phyloP scores from a whole-genome alignment of 2,797 vertebrate species.

The Pangasius djambal region DNA sequence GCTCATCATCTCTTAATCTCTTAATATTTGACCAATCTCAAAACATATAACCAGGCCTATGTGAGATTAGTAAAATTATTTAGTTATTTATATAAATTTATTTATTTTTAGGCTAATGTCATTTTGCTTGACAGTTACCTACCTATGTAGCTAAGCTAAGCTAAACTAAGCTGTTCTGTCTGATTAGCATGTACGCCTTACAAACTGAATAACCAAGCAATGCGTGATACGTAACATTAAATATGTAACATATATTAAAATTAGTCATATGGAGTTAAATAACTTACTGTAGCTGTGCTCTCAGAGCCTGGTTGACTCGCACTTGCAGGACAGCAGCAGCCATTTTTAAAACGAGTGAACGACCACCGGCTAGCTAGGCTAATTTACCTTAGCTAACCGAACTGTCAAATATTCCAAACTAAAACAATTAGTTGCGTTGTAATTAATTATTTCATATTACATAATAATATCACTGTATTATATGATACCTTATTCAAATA shows the following conservation, averaged over 20 bases:
- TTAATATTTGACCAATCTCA: background rate
- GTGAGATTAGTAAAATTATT: background rate
- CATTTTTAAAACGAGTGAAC: slow-evolving; percentile 57
- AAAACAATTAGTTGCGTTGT: background rate
- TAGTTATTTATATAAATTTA: no score
- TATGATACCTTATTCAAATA: background rate
- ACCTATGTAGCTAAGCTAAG: background rate
- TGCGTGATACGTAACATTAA: background rate
- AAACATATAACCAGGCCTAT: background rate
- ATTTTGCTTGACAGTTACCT: background rate
- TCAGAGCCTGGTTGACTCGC: slow-evolving; percentile 65
- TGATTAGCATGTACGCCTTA: background rate
- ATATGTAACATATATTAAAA: background rate
- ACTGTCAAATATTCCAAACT: background rate
- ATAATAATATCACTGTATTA: background rate
- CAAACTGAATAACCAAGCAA: background rate
- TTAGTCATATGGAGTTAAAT: background rate
- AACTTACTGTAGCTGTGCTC: slow-evolving; percentile 73
- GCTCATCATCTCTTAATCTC: background rate
- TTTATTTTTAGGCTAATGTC: background rate
- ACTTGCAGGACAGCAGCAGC: slow-evolving; percentile 74
- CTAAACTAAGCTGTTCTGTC: background rate
- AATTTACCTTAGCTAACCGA: slow-evolving; percentile 40
- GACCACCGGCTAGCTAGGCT: slow-evolving; percentile 44
- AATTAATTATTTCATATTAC: background rate